phyloP scores from a whole-genome alignment of 35 echinoderm and acorn worm species.

The Ophioderma brevispina region DNA sequence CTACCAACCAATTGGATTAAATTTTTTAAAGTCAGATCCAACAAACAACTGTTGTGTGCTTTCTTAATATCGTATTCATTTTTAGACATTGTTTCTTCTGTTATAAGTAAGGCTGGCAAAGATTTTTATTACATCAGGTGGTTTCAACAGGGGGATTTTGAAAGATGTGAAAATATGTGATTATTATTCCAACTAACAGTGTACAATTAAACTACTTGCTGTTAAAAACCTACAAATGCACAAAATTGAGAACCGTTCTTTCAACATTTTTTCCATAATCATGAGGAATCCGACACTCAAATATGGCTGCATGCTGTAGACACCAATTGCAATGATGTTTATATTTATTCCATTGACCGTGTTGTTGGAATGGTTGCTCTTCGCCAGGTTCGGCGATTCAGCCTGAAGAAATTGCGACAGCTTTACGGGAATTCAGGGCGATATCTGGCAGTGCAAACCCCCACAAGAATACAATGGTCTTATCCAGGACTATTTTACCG shows the following conservation, averaged over 20 bases:
- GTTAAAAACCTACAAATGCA: background rate
- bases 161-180: background rate
- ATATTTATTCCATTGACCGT: no score
- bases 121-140: slow-evolving; percentile 33
- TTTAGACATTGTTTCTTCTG: background rate
- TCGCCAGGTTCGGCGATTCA: no score
- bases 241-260: background rate
- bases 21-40: slow-evolving; percentile 51
- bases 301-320: no score
- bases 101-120: background rate
- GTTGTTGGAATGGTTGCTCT: no score
- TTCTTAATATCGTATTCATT: slow-evolving; percentile 39
- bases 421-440: no score
- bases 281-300: no score
- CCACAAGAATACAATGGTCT: no score
- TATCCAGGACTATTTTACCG: no score
- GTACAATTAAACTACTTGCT: background rate
- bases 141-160: background rate
- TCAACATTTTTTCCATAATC: no score
- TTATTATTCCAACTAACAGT: background rate
- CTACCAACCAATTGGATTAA: slow-evolving; percentile 48
- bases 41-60: slow-evolving; percentile 32
- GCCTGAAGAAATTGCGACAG: no score
- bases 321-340: no score
- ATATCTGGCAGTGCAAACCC: no score